Evolutionary conservation across 2,797 vertebrate genomes (phyloP).

Genomic region (Pseudopleuronectes americanus): DNA sequence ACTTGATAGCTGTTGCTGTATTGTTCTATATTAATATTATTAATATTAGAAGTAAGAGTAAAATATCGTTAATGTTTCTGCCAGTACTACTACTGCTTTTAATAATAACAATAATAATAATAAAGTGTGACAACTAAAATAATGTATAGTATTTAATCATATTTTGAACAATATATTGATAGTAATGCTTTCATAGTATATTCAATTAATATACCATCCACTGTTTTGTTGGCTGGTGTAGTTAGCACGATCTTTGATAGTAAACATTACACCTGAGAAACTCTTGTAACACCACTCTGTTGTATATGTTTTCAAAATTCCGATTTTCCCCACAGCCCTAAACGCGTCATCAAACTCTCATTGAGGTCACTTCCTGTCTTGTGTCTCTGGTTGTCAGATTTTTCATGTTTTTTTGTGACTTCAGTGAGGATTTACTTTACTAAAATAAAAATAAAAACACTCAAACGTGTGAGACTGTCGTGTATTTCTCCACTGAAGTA

Average conservation of each 20-base stretch:
- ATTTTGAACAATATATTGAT: too few species aligned
- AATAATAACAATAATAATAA: too few species aligned
- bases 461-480: too few species aligned
- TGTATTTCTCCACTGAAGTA: background rate
- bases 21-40: background rate
- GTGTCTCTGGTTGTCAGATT: background rate
- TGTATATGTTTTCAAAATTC: background rate
- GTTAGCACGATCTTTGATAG: too few species aligned
- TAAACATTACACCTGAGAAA: background rate
- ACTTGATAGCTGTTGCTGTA: background rate
- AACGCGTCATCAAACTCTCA: constrained; percentile 43
- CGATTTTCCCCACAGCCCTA: fast-evolving
- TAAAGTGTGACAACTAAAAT: too few species aligned
- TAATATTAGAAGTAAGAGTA: too few species aligned
- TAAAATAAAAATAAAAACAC: too few species aligned
- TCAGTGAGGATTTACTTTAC: background rate
- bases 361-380: constrained; percentile 71
- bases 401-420: background rate
- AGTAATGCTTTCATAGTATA: too few species aligned
- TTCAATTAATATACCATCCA: too few species aligned
- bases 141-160: too few species aligned
- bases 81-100: too few species aligned
- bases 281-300: background rate
- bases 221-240: background rate
- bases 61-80: too few species aligned